A percentile compares a stretch with the other conserved stretches of the same genome.
These are phyloP conservation scores for Scolopax mira DNA, from an alignment of 2,113 vertebrate species.

Conservation along the genomic window DNA sequence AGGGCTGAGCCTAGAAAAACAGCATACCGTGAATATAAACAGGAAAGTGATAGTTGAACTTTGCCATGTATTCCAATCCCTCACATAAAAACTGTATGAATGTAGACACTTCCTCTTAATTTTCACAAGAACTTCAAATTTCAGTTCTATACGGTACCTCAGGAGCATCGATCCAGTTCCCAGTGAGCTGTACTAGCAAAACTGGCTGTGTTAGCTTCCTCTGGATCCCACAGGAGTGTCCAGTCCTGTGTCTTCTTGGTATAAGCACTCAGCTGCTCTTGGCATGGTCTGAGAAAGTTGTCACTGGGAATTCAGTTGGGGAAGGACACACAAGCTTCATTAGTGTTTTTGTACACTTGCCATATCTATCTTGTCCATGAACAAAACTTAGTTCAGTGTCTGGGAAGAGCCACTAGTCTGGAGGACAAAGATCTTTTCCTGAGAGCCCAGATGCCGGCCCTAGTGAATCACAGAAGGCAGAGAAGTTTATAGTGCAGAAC, in stretches of 20 bases:
- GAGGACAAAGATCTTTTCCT: neutral
- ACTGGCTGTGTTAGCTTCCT: neutral
- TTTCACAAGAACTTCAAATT: neutral
- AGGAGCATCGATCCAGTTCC: neutral
- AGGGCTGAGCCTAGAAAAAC: slow-evolving; percentile 51
- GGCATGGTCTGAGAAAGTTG: neutral
- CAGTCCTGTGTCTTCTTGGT: neutral
- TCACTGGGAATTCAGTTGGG: neutral
- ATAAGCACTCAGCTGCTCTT: neutral
- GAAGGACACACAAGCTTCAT: neutral
- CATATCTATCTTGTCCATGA: neutral
- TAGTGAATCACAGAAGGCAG: neutral
- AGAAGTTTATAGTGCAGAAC: neutral
- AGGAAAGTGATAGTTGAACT: slow-evolving; percentile 29
- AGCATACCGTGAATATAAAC: slow-evolving; percentile 36
- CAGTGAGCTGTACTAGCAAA: neutral
- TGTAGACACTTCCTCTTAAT: neutral
- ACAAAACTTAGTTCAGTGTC: neutral
- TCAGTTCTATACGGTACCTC: neutral
- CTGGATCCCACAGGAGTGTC: neutral
- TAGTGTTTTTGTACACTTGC: neutral
- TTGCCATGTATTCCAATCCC: neutral
- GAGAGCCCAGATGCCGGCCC: neutral
- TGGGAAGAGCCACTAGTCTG: neutral
- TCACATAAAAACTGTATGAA: neutral